A percentile compares a stretch with the other conserved stretches of the same genome.
These are phyloP conservation scores for Macrophya alboannulata DNA, from an alignment of 2,888 invertebrate genomes.

Conservation along the genomic window DNA sequence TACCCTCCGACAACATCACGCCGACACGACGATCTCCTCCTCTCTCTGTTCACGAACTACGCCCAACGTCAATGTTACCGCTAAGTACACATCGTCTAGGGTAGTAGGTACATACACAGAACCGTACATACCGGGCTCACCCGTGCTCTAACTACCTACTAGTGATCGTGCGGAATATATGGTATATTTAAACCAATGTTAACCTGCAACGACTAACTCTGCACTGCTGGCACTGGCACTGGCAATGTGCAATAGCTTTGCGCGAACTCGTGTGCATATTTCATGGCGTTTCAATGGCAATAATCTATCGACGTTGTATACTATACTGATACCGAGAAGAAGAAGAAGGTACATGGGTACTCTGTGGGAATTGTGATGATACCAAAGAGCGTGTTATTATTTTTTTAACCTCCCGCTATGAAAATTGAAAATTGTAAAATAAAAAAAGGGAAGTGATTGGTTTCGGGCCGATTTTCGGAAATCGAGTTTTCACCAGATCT, in stretches of 20 bases:
- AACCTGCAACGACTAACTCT: slow-evolving; percentile 3
- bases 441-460: too few species aligned
- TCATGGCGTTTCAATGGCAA: too few species aligned
- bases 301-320: too few species aligned
- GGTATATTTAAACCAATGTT: slow-evolving; percentile 6
- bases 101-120: slow-evolving; percentile 40
- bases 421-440: too few species aligned
- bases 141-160: neutral
- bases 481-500: too few species aligned
- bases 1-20: slow-evolving; percentile 77
- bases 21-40: slow-evolving; percentile 66
- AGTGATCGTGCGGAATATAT: neutral
- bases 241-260: neutral
- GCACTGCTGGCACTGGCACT: neutral
- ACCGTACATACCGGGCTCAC: neutral
- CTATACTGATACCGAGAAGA: too few species aligned
- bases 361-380: too few species aligned
- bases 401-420: too few species aligned
- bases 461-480: too few species aligned
- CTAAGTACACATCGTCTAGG: slow-evolving; percentile 47
- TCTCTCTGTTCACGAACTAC: slow-evolving; percentile 31
- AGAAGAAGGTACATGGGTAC: too few species aligned
- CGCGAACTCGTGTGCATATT: neutral
- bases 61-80: slow-evolving; percentile 47
- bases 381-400: too few species aligned